Evolutionary conservation across 2,888 invertebrate species (phyloP).

Genomic region (Parochlus steinenii): DNA sequence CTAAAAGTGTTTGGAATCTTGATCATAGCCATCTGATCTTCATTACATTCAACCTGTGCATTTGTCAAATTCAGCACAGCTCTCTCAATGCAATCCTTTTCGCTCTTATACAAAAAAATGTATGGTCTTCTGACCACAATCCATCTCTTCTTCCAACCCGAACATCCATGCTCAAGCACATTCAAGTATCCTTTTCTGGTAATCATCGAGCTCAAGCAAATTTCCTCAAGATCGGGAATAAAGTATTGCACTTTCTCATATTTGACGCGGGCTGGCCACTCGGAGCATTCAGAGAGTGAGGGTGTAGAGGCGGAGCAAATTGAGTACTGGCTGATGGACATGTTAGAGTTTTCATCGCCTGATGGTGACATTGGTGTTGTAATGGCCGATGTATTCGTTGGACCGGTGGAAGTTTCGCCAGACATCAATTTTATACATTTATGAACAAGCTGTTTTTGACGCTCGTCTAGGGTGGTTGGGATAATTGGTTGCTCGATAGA

Average conservation of each 20-base stretch:
- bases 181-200: slow-evolving; percentile 90
- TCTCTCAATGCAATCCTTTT: slow-evolving; percentile 95
- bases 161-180: slow-evolving; percentile 93
- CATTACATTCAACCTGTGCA: slow-evolving; percentile 96
- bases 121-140: slow-evolving; percentile 98
- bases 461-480: too few species aligned
- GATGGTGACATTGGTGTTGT: slow-evolving; percentile 29
- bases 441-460: slow-evolving; percentile 59
- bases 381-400: slow-evolving; percentile 17
- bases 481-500: too few species aligned
- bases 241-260: slow-evolving; percentile 49
- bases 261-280: slow-evolving; percentile 28
- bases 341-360: slow-evolving; percentile 58
- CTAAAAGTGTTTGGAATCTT: slow-evolving; percentile 86
- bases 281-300: slow-evolving; percentile 45
- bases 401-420: slow-evolving; percentile 20
- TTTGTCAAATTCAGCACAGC: slow-evolving; percentile 95
- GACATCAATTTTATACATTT: slow-evolving; percentile 67
- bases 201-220: slow-evolving; percentile 62
- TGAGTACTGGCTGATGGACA: slow-evolving; percentile 64
- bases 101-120: slow-evolving; percentile 95
- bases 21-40: slow-evolving; percentile 92
- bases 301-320: slow-evolving; percentile 33
- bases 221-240: slow-evolving; percentile 89
- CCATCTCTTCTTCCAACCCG: slow-evolving; percentile 97